Percentiles rank a stretch among this genome's conserved stretches.
phyloP scores from a whole-genome alignment of 2,113 vertebrate species.

The Elgaria multicarinata region DNA sequence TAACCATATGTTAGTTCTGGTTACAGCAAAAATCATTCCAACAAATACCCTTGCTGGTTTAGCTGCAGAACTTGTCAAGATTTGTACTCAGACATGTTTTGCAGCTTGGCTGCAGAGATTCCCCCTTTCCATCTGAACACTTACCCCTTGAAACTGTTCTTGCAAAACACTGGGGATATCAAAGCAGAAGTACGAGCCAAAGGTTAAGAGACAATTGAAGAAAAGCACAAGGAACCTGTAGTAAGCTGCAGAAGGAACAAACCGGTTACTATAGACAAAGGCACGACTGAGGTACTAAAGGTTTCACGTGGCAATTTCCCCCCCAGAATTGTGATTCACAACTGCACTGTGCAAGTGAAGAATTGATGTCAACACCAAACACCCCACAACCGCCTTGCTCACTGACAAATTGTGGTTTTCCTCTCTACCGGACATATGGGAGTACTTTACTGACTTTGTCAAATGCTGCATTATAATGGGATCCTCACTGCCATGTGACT shows the following conservation, averaged over 20 bases:
- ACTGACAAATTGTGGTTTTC: not conserved
- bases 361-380: not conserved
- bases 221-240: constrained; percentile 83
- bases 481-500: not conserved
- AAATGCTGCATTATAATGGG: not conserved
- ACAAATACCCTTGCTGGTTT: not conserved
- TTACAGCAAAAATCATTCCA: not conserved
- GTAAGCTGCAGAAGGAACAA: constrained; percentile 35
- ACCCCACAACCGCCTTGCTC: not conserved
- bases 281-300: not conserved
- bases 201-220: constrained; percentile 85
- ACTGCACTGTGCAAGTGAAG: not conserved
- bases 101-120: no score
- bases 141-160: constrained; percentile 85
- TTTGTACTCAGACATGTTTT: rapidly evolving
- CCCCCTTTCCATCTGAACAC: constrained; percentile 9
- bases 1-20: not conserved
- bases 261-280: not conserved
- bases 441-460: not conserved
- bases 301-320: not conserved
- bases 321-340: not conserved
- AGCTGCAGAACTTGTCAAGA: not conserved
- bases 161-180: constrained; percentile 85
- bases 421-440: not conserved
- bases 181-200: constrained; percentile 85